Evolutionary conservation across 2,797 vertebrate genomes (phyloP), one percentile per base, ranked within the genome.

Genomic region (Nannoperca australis): DNA sequence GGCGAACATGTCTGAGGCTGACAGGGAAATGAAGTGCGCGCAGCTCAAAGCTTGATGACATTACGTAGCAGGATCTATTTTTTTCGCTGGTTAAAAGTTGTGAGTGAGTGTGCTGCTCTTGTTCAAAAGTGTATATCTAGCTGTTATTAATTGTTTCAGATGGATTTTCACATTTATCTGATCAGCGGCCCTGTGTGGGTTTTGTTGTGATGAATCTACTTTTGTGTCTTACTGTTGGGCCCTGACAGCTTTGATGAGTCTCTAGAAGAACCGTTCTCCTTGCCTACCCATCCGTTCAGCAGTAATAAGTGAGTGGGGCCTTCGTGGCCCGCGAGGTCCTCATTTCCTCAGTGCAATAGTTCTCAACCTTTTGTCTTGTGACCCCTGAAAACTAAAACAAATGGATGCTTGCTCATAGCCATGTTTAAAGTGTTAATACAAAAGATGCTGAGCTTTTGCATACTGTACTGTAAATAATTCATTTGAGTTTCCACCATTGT

Each of bases 231-330:
- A 90, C 79, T 87, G 82, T 93, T 93, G 92, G 83, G 91, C 89
- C 92, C 88, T 76, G 89, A 85, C 95, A 96, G 95, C 93, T 88
- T 95, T 93, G 95, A 96, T 92, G 95, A 96, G 88, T 92, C 93
- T 91, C 89, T 94, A 73, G 95, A 95, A 85, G 95, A 96, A 62
- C 90, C 91, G 0, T 93, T 94, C 81, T 85, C 94, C 89, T 94
- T 95, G 88, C 90, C 94, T 36, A 66, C 89, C 59, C 79, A 94
- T 91, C 84, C 94, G 5, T 89, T 96, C 93, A 93, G 91, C 94
- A 94, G 85, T 87, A 91, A 92, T 95, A 96, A 96, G 95, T 96
- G 96, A 96, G 96, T 96, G 89, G 86, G 89, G 89, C 85, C 84
- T 63, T 89, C 22, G 8, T 60, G 85, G 87, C 77, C 79, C 47